Base-by-base conservation (phyloP, 2,113 vertebrate genomes). In the Tachuris rubrigastra region DNA sequence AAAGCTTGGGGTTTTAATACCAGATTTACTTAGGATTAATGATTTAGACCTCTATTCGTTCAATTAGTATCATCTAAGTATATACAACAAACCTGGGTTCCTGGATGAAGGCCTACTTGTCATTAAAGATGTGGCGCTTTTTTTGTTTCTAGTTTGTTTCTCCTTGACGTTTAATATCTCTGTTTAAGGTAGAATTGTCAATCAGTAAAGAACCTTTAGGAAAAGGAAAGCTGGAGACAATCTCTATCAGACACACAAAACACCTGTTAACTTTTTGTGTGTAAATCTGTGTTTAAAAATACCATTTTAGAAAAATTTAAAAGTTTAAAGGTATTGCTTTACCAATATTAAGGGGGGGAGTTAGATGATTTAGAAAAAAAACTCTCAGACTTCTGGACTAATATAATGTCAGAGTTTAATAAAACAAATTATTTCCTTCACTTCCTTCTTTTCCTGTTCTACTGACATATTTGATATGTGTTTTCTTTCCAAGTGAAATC, bases 11-110 rank as follows among this genome's bases (percentile, higher is more conserved):
- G 2, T 58, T 93, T 88, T 66, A 82, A 87, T 65, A 79, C 16
- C 52, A 72, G 69, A 75, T 94, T 91, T 90, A 39, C 49, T 85
- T 83, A 27, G 22, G 58, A 85, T 93, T 92, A 60, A 82, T 75
- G 60, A 83, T 87, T 90, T 53, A 85, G 71, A 47, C 33, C 52
- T 85, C 81, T 59, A 27, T 21, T 82, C 30, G 39, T 87, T 75
- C 81, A 85, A 20, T 47, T 65, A 49, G 24, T n/a, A 67, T 33
- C 25, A 39, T 67, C 20, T 63, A 85, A 72, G 12, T 59, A 41
- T 8, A 74, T 22, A 69, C 5, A 82, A 50, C 41, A 89, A 80
- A 85, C 27, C 33, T 16, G 9, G 27, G 17, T 31, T 67, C 42
- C 33, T 27, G 8, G 21, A 39, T 46, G 33, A 41, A 30, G 12